phyloP scores from a whole-genome alignment of 2,797 vertebrate genomes.

The Scleropages formosus region DNA sequence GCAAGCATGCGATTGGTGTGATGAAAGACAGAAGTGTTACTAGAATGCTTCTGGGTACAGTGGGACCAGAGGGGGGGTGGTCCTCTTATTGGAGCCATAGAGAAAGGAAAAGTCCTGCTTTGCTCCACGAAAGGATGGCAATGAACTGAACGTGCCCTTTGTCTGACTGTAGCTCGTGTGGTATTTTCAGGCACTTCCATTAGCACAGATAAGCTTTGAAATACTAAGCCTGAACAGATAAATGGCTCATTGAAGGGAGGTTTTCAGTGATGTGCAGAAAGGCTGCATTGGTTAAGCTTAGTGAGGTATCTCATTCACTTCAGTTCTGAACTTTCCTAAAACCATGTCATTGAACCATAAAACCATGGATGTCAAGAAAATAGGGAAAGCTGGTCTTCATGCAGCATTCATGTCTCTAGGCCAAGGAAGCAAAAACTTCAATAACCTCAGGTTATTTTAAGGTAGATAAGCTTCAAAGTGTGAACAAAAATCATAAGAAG shows the following conservation, averaged over 20 bases:
- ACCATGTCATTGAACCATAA: not conserved
- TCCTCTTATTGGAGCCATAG: not conserved
- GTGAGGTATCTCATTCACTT: not conserved
- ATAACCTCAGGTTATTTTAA: not conserved
- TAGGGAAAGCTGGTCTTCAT: not conserved
- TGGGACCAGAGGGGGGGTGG: not conserved
- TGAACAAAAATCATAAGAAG: not conserved
- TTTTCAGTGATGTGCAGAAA: slow-evolving; percentile 9
- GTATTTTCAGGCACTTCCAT: slow-evolving; percentile 50
- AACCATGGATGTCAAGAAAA: not conserved
- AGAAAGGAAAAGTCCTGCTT: slow-evolving; percentile 4
- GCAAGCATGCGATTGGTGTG: slow-evolving; percentile 8
- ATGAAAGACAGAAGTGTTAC: not conserved
- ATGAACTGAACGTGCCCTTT: slow-evolving; percentile 17
- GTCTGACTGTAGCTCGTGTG: slow-evolving; percentile 44
- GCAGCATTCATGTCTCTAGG: not conserved
- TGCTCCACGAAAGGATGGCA: not conserved
- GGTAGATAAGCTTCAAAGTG: not conserved
- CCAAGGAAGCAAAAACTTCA: not conserved
- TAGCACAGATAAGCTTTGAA: slow-evolving; percentile 57
- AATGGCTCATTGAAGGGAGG: slow-evolving; percentile 55
- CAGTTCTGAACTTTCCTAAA: slow-evolving; percentile 8
- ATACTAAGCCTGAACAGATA: slow-evolving; percentile 59
- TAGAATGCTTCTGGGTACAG: not conserved
- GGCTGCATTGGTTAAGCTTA: not conserved